A percentile compares a stretch with the other conserved stretches of the same genome.
Conservation (phyloP, 1,140 invertebrate species). For the Orius laevigatus region DNA sequence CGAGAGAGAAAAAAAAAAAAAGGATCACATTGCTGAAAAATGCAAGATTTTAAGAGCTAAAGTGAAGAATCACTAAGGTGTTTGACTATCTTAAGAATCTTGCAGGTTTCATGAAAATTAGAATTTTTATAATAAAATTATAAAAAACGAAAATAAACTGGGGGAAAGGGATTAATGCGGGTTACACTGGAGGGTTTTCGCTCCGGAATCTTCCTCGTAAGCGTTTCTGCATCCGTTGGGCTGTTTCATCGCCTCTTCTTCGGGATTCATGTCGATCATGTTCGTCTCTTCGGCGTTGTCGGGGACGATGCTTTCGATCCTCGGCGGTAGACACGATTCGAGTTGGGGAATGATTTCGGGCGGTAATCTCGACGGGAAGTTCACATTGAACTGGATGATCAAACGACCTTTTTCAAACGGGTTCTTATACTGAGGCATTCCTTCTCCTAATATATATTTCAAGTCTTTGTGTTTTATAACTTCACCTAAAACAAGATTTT, state of each 20-base stretch:
- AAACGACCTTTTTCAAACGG: constrained; percentile 91
- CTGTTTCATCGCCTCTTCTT: constrained; percentile 36
- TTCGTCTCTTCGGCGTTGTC: constrained; percentile 67
- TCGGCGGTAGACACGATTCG: constrained; percentile 69
- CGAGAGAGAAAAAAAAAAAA: no score
- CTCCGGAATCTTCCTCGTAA: constrained; percentile 58
- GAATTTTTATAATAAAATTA: no score
- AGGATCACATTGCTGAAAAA: no score
- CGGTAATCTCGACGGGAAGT: constrained; percentile 70
- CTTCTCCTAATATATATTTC: constrained; percentile 59
- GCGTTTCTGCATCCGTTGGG: constrained; percentile 37
- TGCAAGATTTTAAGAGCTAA: no score
- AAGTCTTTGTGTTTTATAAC: constrained; percentile 76
- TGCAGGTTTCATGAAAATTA: no score
- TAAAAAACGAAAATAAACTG: no score
- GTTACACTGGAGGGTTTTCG: constrained; percentile 71
- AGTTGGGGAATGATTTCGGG: constrained; percentile 54
- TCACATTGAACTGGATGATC: constrained; percentile 85
- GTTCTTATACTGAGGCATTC: constrained; percentile 93
- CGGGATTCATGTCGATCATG: constrained; percentile 52
- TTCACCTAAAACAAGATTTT: constrained; percentile 39
- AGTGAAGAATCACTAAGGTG: no score
- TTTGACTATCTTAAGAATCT: no score
- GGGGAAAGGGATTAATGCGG: constrained; percentile 44
- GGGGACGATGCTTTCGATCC: constrained; percentile 60